Evolutionary conservation across 2,797 vertebrate genomes (phyloP), one percentile per base, ranked within the genome.

Genomic region (Fundulus diaphanus): DNA sequence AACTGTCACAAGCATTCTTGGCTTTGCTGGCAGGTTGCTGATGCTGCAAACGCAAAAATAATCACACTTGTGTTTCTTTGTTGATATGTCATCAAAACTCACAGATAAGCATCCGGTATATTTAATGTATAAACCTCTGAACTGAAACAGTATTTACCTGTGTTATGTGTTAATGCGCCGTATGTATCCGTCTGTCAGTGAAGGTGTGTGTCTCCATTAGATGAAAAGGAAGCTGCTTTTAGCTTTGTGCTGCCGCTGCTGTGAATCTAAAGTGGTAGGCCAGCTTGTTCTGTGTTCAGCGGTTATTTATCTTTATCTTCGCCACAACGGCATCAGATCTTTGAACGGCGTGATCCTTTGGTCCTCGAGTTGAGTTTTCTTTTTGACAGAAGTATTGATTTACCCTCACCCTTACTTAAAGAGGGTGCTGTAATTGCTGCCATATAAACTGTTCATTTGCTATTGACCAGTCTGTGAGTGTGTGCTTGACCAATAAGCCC

Each of bases 311-410:
- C 16, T 54, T 57, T 29, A 40, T 76, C 69, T 69, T 52, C 74
- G 44, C 57, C 68, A 68, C 35, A 46, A 42, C 40, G 7, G 11
- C 9, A 15, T 5, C 0, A 51, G 13, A 31, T 65, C 33, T 79
- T 76, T 72, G 4, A 51, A 69, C 49, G 56, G 76, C 73, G 78
- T 86, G 68, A 86, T 85, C 29, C 18, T 44, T 72, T 69, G 61
- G 44, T 66, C 49, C 59, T 67, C 74, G 57, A 78, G 40, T 61
- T 68, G 37, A 77, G 75, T 44, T 44, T 86, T 70, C 20, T 63
- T 24, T 37, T 63, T 81, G 68, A 82, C 52, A 13, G 42, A 61
- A 56, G 65, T 70, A 88, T 85, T 73, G 77, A 87, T 87, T 54
- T 72, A 65, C 57, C 51, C 59, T 44, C 71, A 66, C 24, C n/a